Evolutionary conservation across 2,797 vertebrate genomes (phyloP), one percentile per base, ranked within the genome.

Genomic region (Schizothorax lantsangensis): DNA sequence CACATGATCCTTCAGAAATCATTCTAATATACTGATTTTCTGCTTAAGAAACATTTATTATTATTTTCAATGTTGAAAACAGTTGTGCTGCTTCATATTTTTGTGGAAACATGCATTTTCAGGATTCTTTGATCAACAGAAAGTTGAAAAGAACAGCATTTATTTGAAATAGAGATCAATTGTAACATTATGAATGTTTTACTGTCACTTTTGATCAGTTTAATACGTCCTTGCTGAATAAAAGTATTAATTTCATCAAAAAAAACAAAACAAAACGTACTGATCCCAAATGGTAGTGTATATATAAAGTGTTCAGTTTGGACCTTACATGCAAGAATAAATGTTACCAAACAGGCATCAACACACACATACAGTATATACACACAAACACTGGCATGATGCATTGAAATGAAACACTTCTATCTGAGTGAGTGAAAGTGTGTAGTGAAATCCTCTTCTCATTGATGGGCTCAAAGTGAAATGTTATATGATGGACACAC

Each of bases 391-490:
- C 49, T 54, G 23, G 47, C 14, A 38, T 45, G 23, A 71, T 40
- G 47, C 47, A 36, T 2, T 19, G 62, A 45, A 75, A 47, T 36
- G 38, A 47, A 45, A 30, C 40, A 49, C 64, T 10, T 64, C 54
- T 47, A 11, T 30, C 3, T 40, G 33, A 6, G 26, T 36, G 71
- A 54, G 71, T 23, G 83, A 68, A 75, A 40, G 81, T 59, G 75
- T 17, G 14, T 79, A 79, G 49, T 87, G n/a, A 64, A 26, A 64
- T 88, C 75, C 71, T 68, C 66, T 54, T 84, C 14, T 84, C 77
- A 75, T 75, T 88, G 77, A 84, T 80, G 77, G 57, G n/a, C 59
- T 87, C 77, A 74, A 12, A 84, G 62, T 87, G 62, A 72, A 38
- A 66, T 59, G 71, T 49, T 85, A 85, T 81, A 75, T 59, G 33